Evolutionary conservation across 2,797 vertebrate species (phyloP).

Genomic region (Anolis apletophallus): DNA sequence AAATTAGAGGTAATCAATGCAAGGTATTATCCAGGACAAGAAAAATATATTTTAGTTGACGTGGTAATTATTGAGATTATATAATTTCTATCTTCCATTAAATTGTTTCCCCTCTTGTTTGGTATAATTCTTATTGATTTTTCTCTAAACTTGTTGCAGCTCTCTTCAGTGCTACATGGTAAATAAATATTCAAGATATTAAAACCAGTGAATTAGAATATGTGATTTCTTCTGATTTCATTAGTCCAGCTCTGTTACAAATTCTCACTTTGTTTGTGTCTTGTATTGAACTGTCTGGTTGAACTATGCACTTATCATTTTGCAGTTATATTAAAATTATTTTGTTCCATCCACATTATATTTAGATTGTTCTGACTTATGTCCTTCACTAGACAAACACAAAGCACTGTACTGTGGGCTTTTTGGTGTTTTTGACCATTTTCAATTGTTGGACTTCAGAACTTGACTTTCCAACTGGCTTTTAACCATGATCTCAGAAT

Average conservation of each 20-base stretch:
- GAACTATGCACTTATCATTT: too few species aligned
- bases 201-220: not conserved
- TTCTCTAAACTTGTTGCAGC: not conserved
- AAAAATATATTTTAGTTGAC: constrained; percentile 13
- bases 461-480: not conserved
- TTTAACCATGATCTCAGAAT: not conserved
- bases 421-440: too few species aligned
- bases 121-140: constrained; percentile 29
- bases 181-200: not conserved
- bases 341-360: too few species aligned
- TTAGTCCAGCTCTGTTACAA: too few species aligned
- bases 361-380: too few species aligned
- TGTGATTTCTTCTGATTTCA: not conserved
- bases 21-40: not conserved
- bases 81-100: constrained; percentile 37
- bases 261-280: too few species aligned
- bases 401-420: too few species aligned
- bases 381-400: too few species aligned
- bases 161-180: not conserved
- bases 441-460: too few species aligned
- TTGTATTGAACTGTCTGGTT: too few species aligned
- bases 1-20: constrained; percentile 50
- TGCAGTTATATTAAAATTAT: too few species aligned
- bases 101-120: constrained; percentile 25
- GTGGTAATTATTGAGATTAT: constrained; percentile 41